Conservation (phyloP, 2,888 invertebrate species). For the Acleris emargana region DNA sequence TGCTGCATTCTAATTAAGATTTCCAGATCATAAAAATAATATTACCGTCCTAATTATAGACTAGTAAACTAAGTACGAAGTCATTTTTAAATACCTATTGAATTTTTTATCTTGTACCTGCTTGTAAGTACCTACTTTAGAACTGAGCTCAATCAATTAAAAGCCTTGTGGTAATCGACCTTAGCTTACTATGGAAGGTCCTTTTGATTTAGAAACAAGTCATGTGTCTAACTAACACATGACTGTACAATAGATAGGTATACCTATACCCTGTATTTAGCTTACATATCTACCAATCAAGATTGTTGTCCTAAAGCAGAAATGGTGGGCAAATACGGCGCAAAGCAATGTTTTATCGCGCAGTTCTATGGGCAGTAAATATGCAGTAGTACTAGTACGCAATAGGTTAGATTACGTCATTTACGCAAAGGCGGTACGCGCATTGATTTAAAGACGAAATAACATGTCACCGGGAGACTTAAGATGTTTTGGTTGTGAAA, state of each 20-base stretch:
- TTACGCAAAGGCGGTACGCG: slow-evolving; percentile 42
- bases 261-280: neutral
- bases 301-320: slow-evolving; percentile 46
- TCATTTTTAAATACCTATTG: no score
- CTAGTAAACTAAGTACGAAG: no score
- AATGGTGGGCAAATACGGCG: slow-evolving; percentile 52
- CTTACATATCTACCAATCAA: slow-evolving; percentile 40
- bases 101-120: no score
- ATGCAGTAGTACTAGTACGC: slow-evolving; percentile 65
- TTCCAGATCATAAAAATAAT: no score
- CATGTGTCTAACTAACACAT: slow-evolving; percentile 7
- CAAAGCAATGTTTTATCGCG: slow-evolving; percentile 48
- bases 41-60: no score
- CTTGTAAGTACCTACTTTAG: no score
- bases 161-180: slow-evolving; percentile 8
- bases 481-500: slow-evolving; percentile 14
- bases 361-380: slow-evolving; percentile 61
- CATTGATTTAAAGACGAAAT: slow-evolving; percentile 40
- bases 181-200: slow-evolving; percentile 1
- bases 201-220: slow-evolving; percentile 7
- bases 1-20: no score
- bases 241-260: no score
- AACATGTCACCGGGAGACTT: slow-evolving; percentile 9
- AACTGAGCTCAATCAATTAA: slow-evolving; percentile 11
- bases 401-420: slow-evolving; percentile 71